These are phyloP conservation scores for Ariopsis seemanni DNA, from an alignment of 2,113 vertebrate species.

Conservation along the genomic window DNA sequence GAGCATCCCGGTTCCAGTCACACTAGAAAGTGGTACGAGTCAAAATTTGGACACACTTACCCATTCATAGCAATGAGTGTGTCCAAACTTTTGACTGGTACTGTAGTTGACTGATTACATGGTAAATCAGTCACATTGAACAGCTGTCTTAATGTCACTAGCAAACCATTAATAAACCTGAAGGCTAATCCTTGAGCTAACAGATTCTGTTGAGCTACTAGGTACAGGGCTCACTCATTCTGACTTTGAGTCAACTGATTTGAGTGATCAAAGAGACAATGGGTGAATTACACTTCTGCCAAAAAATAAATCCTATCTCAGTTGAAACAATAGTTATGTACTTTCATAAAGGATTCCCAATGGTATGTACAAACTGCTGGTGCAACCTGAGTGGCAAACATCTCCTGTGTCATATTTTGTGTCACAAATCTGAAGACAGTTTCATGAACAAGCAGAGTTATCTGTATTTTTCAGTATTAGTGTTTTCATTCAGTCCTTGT, in stretches of 20 bases:
- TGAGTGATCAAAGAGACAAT: constrained; percentile 60
- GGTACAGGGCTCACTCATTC: constrained; percentile 27
- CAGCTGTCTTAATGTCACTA: constrained; percentile 7
- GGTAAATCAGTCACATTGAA: not conserved
- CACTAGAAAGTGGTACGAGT: no score
- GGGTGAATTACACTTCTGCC: constrained; percentile 51
- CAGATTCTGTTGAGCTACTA: not conserved
- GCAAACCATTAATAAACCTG: constrained; percentile 24
- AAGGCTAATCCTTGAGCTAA: constrained; percentile 20
- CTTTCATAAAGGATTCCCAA: not conserved
- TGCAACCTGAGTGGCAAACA: not conserved
- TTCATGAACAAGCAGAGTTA: not conserved
- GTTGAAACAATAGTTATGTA: not conserved
- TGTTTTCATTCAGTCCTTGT: not conserved
- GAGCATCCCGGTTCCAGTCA: no score
- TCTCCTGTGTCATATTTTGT: not conserved
- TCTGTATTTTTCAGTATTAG: not conserved
- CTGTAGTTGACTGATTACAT: not conserved
- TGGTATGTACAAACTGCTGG: not conserved
- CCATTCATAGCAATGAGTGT: no score
- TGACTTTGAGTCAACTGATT: constrained; percentile 64
- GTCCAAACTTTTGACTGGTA: no score
- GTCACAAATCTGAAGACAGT: not conserved
- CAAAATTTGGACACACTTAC: no score
- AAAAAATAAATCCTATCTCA: not conserved